These are phyloP conservation scores for Notolepis coatsorum DNA, from an alignment of 2,797 vertebrate species.

Conservation along the genomic window DNA sequence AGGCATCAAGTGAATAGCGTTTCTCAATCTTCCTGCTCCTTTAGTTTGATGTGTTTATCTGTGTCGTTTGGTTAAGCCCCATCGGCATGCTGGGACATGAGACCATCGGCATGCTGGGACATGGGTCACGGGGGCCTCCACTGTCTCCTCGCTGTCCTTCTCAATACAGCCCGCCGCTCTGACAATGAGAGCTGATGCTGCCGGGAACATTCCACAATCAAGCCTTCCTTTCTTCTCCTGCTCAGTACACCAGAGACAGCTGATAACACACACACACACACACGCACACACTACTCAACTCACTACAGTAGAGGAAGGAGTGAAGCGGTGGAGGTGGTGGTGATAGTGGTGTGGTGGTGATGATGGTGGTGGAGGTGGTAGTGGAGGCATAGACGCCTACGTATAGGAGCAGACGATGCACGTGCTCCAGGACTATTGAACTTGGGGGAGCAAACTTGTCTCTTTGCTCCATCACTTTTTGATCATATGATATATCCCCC, in stretches of 20 bases:
- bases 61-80: conserved; percentile 21
- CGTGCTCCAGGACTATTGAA: too few species aligned
- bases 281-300: conserved; percentile 7
- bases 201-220: conserved; percentile 63
- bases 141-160: conserved; percentile 23
- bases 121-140: conserved; percentile 40
- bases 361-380: too few species aligned
- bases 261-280: conserved; percentile 50
- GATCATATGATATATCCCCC: too few species aligned
- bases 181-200: conserved; percentile 20
- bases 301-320: not conserved
- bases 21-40: conserved; percentile 4
- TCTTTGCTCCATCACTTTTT: too few species aligned
- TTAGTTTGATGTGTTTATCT: conserved; percentile 23
- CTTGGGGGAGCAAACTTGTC: too few species aligned
- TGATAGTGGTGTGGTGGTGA: too few species aligned
- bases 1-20: too few species aligned
- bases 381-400: too few species aligned
- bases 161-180: conserved; percentile 17
- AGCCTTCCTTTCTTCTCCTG: conserved; percentile 46
- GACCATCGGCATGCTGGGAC: conserved; percentile 57
- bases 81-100: conserved; percentile 53
- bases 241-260: conserved; percentile 38
- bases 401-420: too few species aligned
- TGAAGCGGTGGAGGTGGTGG: too few species aligned